Evolutionary conservation across 2,797 vertebrate species (phyloP), one percentile per base, ranked within the genome.

Genomic region (Microctenopoma steveboyesi): DNA sequence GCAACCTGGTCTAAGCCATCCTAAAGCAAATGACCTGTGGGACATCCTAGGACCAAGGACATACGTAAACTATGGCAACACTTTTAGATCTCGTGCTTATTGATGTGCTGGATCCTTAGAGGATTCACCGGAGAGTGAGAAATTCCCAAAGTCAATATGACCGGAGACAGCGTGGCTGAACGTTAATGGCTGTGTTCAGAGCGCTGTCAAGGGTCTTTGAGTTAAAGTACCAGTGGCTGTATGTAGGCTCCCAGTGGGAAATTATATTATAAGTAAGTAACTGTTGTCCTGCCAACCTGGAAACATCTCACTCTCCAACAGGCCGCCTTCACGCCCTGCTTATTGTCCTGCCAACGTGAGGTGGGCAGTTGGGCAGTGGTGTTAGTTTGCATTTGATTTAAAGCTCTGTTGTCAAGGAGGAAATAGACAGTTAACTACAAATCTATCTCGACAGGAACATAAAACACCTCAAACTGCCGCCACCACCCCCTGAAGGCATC

Each of bases 71-170:
- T 10, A 49, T 63, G 16, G 47, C 48, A 9, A 68, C 64, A 72
- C 72, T 68, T 49, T 73, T 50, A 54, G 27, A 54, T 45, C 53
- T 63, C 33, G 78, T 53, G 67, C 71, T 79, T 86, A 89, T 90
- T 79, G 87, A 92, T 85, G 71, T 40, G 16, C 37, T 39, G 11
- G 35, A 27, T 85, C 74, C 76, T 77, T 48, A 1, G 78, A 80
- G 83, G 78, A 37, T 64, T 42, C 59, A 15, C 47, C 30, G 37
- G 40, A 69, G 58, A 79, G 65, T 25, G 53, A 79, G 77, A 77
- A 70, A 73, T 68, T 14, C 73, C 63, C 28, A 43, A 51, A 86
- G 86, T 92, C 90, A n/a, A 89, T 91, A 81, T 49, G 55, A 81
- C 62, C 18, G 66, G 84, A 88, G 91, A 81, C 92, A 39, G 45